These are phyloP conservation scores for Euclidia mi DNA, from an alignment of 2,888 invertebrate genomes.

Conservation along the genomic window DNA sequence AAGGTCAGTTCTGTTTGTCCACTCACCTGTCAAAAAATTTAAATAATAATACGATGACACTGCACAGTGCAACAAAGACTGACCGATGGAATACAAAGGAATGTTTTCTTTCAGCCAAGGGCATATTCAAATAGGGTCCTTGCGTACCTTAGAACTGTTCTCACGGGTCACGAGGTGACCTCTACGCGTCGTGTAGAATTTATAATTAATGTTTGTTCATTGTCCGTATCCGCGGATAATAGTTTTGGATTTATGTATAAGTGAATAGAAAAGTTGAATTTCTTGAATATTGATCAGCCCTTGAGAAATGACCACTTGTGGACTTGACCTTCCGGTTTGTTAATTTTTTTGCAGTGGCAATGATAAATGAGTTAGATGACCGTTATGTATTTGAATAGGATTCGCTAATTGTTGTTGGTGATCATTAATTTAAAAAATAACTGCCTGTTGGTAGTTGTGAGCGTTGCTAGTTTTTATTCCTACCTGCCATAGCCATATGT, in stretches of 20 bases:
- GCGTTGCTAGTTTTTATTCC: too few relatives aligned
- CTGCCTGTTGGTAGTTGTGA: too few relatives aligned
- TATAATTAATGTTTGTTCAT: conserved; percentile 86
- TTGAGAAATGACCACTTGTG: conserved; percentile 77
- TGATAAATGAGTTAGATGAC: conserved; percentile 53
- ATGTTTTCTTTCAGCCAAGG: conserved; percentile 84
- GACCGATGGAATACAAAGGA: conserved; percentile 69
- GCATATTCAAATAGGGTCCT: conserved; percentile 89
- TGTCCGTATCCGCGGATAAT: conserved; percentile 84
- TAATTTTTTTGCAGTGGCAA: conserved; percentile 39
- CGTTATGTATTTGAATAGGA: conserved; percentile 42
- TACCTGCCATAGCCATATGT: too few relatives aligned
- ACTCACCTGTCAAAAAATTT: conserved; percentile 80
- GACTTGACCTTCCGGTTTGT: conserved; percentile 74
- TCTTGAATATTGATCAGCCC: conserved; percentile 86
- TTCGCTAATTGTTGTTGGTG: conserved; percentile 29
- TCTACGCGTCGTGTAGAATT: conserved; percentile 81
- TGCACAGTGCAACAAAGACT: conserved; percentile 73
- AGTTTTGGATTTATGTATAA: conserved; percentile 75
- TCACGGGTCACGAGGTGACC: conserved; percentile 89
- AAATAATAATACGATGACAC: conserved; percentile 84
- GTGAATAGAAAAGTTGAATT: conserved; percentile 82
- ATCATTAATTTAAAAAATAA: too few relatives aligned
- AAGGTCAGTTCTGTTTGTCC: conserved; percentile 84
- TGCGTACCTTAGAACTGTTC: conserved; percentile 73